Percentiles rank a stretch among this genome's conserved stretches.
These are phyloP conservation scores for Apotomis capreana DNA, from an alignment of 2,888 invertebrate genomes.

Conservation along the genomic window DNA sequence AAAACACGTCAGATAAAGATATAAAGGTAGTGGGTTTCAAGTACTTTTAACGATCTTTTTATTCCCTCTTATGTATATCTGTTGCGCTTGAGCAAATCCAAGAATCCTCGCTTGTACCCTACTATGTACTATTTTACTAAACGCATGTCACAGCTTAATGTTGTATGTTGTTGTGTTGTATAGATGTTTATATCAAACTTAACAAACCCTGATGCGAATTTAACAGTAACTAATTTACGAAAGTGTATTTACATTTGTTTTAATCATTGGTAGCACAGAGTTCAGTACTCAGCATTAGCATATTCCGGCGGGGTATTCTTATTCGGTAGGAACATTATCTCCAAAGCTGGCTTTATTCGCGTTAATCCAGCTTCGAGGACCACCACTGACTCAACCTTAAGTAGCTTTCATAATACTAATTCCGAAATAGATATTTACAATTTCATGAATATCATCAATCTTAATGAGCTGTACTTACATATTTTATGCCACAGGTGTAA, in stretches of 20 bases:
- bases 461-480: neutral
- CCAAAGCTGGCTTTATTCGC: slow-evolving; percentile 34
- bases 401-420: neutral
- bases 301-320: slow-evolving; percentile 30
- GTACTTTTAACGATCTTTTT: too few relatives aligned
- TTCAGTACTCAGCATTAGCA: slow-evolving; percentile 33
- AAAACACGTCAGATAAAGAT: too few relatives aligned
- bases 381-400: slow-evolving; percentile 32
- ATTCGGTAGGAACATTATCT: slow-evolving; percentile 30
- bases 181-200: neutral
- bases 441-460: neutral
- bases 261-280: slow-evolving; percentile 24
- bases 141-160: too few relatives aligned
- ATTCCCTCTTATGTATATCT: too few relatives aligned
- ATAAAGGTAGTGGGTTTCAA: too few relatives aligned
- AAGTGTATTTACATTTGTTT: slow-evolving; percentile 19
- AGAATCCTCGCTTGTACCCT: too few relatives aligned
- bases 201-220: neutral
- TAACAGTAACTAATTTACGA: neutral
- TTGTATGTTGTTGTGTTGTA: too few relatives aligned
- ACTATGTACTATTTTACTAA: too few relatives aligned
- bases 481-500: too few relatives aligned
- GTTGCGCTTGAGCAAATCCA: too few relatives aligned
- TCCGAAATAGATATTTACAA: neutral
- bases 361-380: slow-evolving; percentile 35